These are phyloP conservation scores for Silurus lanzhouensis DNA, from an alignment of 2,797 vertebrate genomes.

Conservation along the genomic window DNA sequence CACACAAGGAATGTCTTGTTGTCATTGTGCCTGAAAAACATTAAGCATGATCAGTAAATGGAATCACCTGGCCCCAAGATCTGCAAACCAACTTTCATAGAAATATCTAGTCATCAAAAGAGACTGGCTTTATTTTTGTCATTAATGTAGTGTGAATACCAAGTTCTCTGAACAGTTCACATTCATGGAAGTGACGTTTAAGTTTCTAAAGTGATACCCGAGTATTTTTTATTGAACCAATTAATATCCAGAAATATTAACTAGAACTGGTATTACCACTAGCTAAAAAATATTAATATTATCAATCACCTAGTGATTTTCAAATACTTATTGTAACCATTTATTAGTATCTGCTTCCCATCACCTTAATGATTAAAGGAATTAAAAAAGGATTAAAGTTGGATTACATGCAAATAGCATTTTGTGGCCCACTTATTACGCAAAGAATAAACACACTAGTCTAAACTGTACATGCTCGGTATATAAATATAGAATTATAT, in stretches of 20 bases:
- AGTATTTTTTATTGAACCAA: background rate
- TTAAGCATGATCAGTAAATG: background rate
- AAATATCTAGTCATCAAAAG: background rate
- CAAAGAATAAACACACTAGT: too few species aligned
- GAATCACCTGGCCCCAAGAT: background rate
- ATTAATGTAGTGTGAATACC: background rate
- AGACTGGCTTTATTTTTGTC: too few species aligned
- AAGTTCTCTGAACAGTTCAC: background rate
- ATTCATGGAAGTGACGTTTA: too few species aligned
- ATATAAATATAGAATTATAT: too few species aligned
- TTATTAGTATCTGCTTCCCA: background rate
- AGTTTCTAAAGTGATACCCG: too few species aligned
- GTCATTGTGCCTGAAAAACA: constrained; percentile 88
- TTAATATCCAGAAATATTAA: background rate
- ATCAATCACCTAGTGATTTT: background rate
- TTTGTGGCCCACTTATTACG: background rate
- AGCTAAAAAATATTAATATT: background rate
- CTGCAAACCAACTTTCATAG: background rate
- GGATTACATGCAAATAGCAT: background rate
- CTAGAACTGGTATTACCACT: background rate
- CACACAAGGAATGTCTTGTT: constrained; percentile 98
- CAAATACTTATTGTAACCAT: background rate
- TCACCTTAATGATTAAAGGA: background rate
- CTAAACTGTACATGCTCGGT: too few species aligned
- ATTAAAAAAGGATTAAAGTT: too few species aligned